These are phyloP conservation scores for Opisthograptis luteolata DNA, from an alignment of 2,888 invertebrate genomes.

Conservation along the genomic window DNA sequence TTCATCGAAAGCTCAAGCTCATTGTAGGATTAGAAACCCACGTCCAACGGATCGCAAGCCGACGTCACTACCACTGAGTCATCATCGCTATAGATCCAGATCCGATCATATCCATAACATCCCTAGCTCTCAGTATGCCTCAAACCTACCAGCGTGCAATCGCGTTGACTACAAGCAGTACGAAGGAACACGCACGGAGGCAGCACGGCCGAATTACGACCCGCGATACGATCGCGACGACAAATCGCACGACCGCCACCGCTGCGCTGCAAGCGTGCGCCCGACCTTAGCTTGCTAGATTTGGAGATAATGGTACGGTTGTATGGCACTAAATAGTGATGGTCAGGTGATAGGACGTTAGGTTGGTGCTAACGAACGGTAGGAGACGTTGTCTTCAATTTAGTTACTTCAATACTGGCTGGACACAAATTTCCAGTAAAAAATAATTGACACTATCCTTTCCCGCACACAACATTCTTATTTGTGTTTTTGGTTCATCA, in stretches of 20 bases:
- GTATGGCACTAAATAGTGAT: slow-evolving; percentile 18
- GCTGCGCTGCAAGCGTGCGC: slow-evolving; percentile 22
- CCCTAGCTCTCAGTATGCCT: slow-evolving; percentile 36
- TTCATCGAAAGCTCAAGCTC: too few relatives aligned
- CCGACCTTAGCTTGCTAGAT: slow-evolving; percentile 33
- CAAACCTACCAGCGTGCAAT: slow-evolving; percentile 48
- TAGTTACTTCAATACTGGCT: too few relatives aligned
- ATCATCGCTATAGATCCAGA: too few relatives aligned
- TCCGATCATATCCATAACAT: too few relatives aligned
- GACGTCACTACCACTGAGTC: too few relatives aligned
- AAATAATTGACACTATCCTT: too few relatives aligned
- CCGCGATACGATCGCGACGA: slow-evolving; percentile 64
- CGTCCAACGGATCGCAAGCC: too few relatives aligned
- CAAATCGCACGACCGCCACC: slow-evolving; percentile 63
- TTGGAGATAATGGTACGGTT: slow-evolving; percentile 13
- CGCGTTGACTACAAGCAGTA: slow-evolving; percentile 44
- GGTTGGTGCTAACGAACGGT: not conserved
- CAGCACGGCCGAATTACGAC: slow-evolving; percentile 69
- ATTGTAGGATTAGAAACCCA: too few relatives aligned
- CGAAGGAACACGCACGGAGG: slow-evolving; percentile 74
- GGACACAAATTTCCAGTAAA: too few relatives aligned
- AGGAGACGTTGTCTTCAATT: too few relatives aligned
- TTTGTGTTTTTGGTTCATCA: too few relatives aligned
- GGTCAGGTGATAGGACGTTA: slow-evolving; percentile 12
- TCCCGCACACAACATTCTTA: too few relatives aligned